These are phyloP conservation scores for Elgaria multicarinata DNA, from an alignment of 2,113 vertebrate genomes.

Conservation along the genomic window DNA sequence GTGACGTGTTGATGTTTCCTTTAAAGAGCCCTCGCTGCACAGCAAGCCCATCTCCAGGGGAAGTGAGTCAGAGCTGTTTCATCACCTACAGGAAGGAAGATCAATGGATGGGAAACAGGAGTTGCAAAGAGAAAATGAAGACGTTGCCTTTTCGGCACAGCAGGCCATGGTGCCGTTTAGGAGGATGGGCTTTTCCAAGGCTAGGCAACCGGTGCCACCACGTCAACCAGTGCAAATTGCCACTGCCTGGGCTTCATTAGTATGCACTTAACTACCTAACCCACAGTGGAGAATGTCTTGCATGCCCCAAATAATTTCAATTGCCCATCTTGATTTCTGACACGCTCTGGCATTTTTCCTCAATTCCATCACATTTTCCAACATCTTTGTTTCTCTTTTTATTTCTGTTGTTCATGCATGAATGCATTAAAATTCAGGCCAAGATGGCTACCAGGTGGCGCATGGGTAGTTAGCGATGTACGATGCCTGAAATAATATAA, in stretches of 20 bases:
- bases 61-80: background rate
- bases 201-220: background rate
- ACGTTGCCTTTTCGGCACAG: background rate
- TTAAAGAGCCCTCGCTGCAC: slow-evolving; percentile 8
- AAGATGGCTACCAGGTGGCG: background rate
- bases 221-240: background rate
- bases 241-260: background rate
- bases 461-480: background rate
- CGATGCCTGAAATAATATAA: background rate
- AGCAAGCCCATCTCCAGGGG: rapidly evolving
- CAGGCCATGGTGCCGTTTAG: background rate
- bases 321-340: background rate
- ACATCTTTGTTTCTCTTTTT: background rate
- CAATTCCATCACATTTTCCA: background rate
- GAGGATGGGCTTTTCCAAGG: background rate
- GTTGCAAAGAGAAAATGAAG: slow-evolving; percentile 7
- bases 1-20: background rate
- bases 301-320: background rate
- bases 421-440: background rate
- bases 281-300: background rate
- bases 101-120: background rate
- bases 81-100: background rate
- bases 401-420: background rate
- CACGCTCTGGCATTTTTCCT: background rate
- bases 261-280: background rate